Evolutionary conservation across 30 jellyfish, hydroid and myxozoan genomes (phyloP).

Genomic region (Aurelia coerulea): DNA sequence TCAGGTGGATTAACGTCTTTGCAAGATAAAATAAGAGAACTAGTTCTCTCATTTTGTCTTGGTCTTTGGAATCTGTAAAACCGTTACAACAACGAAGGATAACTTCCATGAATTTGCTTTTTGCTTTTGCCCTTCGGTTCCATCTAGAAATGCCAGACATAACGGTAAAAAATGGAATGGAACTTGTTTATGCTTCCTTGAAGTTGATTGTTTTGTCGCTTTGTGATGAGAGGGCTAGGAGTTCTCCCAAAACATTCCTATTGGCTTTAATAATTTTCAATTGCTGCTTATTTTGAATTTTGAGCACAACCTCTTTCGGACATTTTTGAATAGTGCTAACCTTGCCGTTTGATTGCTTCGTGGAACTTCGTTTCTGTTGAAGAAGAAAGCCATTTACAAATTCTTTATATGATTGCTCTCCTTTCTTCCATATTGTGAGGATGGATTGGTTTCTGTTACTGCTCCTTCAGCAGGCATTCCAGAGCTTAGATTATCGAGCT

Average conservation of each 20-base stretch:
- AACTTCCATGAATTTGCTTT: conserved; percentile 41
- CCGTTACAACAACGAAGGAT: conserved; percentile 11
- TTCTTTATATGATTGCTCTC: too few species aligned
- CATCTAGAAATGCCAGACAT: conserved; percentile 13
- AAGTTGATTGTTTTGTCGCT: too few species aligned
- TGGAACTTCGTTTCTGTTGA: too few species aligned
- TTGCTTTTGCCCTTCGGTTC: conserved; percentile 52
- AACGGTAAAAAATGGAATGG: too few species aligned
- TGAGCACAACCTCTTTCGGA: too few species aligned
- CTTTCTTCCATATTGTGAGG: too few species aligned
- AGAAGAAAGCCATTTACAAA: too few species aligned
- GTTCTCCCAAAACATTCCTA: conserved; percentile 26
- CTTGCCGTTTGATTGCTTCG: too few species aligned
- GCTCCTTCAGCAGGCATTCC: conserved; percentile 51
- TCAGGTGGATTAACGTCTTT: conserved; percentile 4
- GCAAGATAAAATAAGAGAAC: too few species aligned
- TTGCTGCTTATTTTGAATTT: neutral
- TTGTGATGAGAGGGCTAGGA: conserved; percentile 11
- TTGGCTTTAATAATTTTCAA: conserved; percentile 24
- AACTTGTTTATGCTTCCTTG: too few species aligned
- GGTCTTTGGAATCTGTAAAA: neutral
- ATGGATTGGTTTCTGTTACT: conserved; percentile 17
- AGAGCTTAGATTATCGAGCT: conserved; percentile 55
- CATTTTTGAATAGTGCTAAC: too few species aligned
- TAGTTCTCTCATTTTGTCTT: too few species aligned